Evolutionary conservation across 2,888 invertebrate species (phyloP), one percentile per base, ranked within the genome.

Genomic region (Hecatera dysodea): DNA sequence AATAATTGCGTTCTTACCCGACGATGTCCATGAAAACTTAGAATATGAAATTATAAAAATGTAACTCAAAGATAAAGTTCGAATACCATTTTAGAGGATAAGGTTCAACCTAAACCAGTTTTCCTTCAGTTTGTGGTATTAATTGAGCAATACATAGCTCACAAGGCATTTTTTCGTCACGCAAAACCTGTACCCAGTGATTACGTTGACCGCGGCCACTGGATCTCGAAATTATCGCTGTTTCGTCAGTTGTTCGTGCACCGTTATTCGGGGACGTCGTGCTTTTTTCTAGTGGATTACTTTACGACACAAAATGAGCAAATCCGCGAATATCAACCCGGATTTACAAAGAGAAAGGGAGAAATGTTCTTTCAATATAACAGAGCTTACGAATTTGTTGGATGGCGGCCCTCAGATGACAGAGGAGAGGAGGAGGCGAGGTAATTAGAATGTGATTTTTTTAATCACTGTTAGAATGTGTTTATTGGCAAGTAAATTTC

Each of bases 381-480:
- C 95, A 69, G 98, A 99, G 93, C 95, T 99, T 81, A 98, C 98
- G 0, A 93, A 98, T 89, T 96, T 98, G 80, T 96, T 98, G 82
- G 98, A 98, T 93, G 98, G 98, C 9, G 97, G 98, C n/a, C 93
- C 94, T 67, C 96, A 97, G 67, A 97, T 97, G 92, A 98, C 98
- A 1, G 93, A 95, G 64, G 97, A 97, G 86, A 97, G 98, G 81
- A 97, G 89, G 73, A 93, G 92, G 80, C 90, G 93, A 92, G 96
- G 96, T 96, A 90, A 81, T 57, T 81, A 70, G 6, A 60, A 42
- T 15, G n/a, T 52, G 1, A 27, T 53, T 55, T 64, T 33, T 67
- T 48, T 59, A 65, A 24, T 64, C 44, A 59, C 53, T 48, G n/a
- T 19, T 42, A 17, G 1, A 29, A 29, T 55, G 8, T 67, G 36